A percentile compares a stretch with the other conserved stretches of the same genome.
Conservation (phyloP, 1,140 invertebrate genomes). For the Drosophila bipectinata region DNA sequence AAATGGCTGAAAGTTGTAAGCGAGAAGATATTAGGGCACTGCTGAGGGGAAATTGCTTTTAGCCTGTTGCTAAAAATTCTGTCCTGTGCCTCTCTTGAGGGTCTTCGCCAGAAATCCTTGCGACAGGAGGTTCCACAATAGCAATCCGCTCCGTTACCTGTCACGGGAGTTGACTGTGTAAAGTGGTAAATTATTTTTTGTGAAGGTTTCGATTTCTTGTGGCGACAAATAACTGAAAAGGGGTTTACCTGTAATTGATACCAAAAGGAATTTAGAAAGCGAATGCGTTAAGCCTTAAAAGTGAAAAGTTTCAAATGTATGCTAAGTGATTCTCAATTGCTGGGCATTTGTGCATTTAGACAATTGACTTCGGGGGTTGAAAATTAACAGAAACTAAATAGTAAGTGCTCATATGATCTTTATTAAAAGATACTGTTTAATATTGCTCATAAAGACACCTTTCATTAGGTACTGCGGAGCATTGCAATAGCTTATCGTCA, state of each 20-base stretch:
- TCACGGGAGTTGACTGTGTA: slow-evolving; percentile 55
- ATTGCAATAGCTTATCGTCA: slow-evolving; percentile 13
- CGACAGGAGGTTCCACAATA: slow-evolving; percentile 37
- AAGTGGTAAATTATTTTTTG: slow-evolving; percentile 67
- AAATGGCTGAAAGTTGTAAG: slow-evolving; percentile 79
- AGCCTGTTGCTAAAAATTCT: slow-evolving; percentile 71
- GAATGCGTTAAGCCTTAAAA: slow-evolving; percentile 18
- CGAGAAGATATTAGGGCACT: slow-evolving; percentile 55
- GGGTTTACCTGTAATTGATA: slow-evolving; percentile 72
- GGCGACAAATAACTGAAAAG: slow-evolving; percentile 44
- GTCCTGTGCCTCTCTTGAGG: slow-evolving; percentile 40
- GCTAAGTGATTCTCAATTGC: slow-evolving; percentile 22
- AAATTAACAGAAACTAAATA: neutral
- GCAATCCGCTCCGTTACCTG: slow-evolving; percentile 55
- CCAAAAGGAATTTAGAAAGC: slow-evolving; percentile 8
- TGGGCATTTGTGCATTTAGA: slow-evolving; percentile 48
- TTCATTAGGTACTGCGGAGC: slow-evolving; percentile 17
- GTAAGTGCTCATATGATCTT: neutral
- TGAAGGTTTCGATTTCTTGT: slow-evolving; percentile 17
- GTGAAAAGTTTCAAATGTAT: slow-evolving; percentile 5
- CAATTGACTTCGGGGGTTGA: slow-evolving; percentile 44
- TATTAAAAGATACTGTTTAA: slow-evolving; percentile 18
- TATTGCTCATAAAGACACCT: slow-evolving; percentile 1
- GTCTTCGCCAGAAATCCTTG: slow-evolving; percentile 50
- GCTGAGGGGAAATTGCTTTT: slow-evolving; percentile 61